phyloP scores from a whole-genome alignment of 2,113 vertebrate genomes.

The Acanthochromis polyacanthus region DNA sequence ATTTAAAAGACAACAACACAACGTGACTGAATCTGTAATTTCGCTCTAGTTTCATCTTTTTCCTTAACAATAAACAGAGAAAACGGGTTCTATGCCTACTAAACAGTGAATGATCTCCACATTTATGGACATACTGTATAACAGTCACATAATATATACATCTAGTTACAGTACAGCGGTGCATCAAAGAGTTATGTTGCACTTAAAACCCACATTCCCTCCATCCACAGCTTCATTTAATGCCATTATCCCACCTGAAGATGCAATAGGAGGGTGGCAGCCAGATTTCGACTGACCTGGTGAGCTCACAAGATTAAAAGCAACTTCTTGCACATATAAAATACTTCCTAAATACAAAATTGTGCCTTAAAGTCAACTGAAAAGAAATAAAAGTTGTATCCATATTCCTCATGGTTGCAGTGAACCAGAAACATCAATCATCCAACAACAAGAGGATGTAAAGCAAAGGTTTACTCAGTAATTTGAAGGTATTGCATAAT shows the following conservation, averaged over 20 bases:
- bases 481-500: slow-evolving; percentile 42
- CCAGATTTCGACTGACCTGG: neutral
- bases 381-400: neutral
- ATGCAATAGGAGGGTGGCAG: neutral
- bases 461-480: slow-evolving; percentile 34
- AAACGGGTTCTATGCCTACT: neutral
- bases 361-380: neutral
- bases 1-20: slow-evolving; percentile 12
- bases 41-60: slow-evolving; percentile 4
- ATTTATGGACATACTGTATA: neutral
- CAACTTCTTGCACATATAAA: slow-evolving; percentile 19
- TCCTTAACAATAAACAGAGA: neutral
- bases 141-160: neutral
- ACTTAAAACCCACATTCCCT: neutral
- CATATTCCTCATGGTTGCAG: neutral
- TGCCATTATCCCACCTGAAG: neutral
- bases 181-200: neutral
- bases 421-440: slow-evolving; percentile 31
- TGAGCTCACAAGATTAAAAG: slow-evolving; percentile 12
- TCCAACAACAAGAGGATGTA: slow-evolving; percentile 26
- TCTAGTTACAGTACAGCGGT: neutral
- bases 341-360: slow-evolving; percentile 2
- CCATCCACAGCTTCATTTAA: slow-evolving; percentile 4
- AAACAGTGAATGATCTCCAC: neutral
- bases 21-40: slow-evolving; percentile 6